phyloP scores from a whole-genome alignment of 2,888 invertebrate species.

The Ennomos fuscantarius region DNA sequence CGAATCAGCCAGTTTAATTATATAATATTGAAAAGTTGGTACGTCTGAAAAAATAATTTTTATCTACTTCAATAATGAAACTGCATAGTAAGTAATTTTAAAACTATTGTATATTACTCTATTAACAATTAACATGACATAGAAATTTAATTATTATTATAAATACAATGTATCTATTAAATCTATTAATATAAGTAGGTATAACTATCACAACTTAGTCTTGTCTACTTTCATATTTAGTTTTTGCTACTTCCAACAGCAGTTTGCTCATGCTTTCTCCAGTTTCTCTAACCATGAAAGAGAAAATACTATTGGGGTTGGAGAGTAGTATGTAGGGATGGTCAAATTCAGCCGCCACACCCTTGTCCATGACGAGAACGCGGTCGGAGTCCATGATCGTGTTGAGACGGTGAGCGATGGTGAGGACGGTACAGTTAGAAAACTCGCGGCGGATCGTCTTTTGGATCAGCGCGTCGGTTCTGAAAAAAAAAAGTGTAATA shows the following conservation, averaged over 20 bases:
- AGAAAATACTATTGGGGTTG: constrained; percentile 84
- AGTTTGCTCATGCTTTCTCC: constrained; percentile 77
- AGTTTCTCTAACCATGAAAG: constrained; percentile 88
- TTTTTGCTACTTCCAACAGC: constrained; percentile 67
- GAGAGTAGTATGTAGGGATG: constrained; percentile 87
- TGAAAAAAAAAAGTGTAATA: constrained; percentile 45
- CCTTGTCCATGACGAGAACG: constrained; percentile 94
- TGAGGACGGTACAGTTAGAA: constrained; percentile 92
- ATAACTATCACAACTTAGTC: constrained; percentile 10
- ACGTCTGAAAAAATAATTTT: no score
- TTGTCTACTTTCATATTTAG: constrained; percentile 54
- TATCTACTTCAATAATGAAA: no score
- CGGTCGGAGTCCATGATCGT: constrained; percentile 96
- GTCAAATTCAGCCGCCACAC: constrained; percentile 89
- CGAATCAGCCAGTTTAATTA: no score
- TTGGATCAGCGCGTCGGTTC: constrained; percentile 91
- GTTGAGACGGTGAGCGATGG: constrained; percentile 96
- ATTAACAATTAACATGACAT: no score
- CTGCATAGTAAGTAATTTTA: no score
- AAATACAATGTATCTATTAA: no score
- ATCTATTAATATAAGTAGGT: no score
- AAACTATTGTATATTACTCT: no score
- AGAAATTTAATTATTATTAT: no score
- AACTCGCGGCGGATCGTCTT: constrained; percentile 92
- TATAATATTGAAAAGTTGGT: no score